Evolutionary conservation across 1,140 invertebrate species (phyloP), one percentile per base, ranked within the genome.

Genomic region (Zophobas morio): DNA sequence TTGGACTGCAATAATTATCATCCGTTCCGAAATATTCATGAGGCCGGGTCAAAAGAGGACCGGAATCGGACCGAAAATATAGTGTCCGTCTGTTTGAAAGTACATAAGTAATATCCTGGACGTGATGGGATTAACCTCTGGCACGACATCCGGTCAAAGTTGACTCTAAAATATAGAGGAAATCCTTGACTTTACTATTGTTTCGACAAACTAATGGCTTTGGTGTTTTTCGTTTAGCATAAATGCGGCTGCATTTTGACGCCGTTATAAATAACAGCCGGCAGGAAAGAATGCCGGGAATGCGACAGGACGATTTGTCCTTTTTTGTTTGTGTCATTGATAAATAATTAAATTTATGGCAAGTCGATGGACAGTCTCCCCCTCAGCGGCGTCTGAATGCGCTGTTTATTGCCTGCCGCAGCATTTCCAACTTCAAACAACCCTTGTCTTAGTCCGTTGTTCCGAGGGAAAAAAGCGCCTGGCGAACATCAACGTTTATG

Each of bases 41-140:
- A 63, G 57, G 42, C 39, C 42, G 42, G 57, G 36, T 63, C 36
- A 63, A 63, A 37, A 35, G 54, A 63, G 57, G 57, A 40, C 57
- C 57, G 57, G 57, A 63, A 40, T 63, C 42, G 36, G 57, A 37
- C 34, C 35, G 57, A 63, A 63, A 63, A 63, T 63, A 63, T 63
- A 63, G 37, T 40, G 57, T 63, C 57, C 57, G 57, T 63, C 57
- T 63, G 57, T 63, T 63, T 63, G 57, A 63, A 63, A 63, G 57
- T 63, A 63, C 57, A 63, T 63, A 63, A 63, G 57, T 63, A 63
- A 63, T 63, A 63, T 63, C 57, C 57, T 63, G 57, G 37, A 63
- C 57, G 57, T 63, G 57, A 63, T 63, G 57, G 57, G 57, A 63
- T 63, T 63, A 63, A 63, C 57, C 57, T 63, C 57, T 63, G 57